Conservation (phyloP, 2,888 invertebrate species). For the Chrysolina oricalcia region DNA sequence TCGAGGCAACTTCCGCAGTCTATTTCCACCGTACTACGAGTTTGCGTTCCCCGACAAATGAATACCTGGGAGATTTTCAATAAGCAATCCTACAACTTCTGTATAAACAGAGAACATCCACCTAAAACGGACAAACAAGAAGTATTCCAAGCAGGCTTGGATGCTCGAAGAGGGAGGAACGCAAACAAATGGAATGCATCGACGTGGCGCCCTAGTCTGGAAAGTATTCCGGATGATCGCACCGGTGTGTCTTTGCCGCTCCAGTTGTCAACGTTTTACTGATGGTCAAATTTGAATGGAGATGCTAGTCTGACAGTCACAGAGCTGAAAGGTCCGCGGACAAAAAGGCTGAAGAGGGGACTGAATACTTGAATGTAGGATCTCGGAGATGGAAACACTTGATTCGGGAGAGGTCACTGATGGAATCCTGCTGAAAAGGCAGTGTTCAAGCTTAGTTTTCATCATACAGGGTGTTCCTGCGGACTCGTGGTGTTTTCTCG, state of each 20-base stretch:
- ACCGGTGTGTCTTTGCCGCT: conserved; percentile 20
- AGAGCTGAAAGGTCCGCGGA: conserved; percentile 7
- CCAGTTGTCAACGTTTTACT: conserved; percentile 15
- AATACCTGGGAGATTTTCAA: conserved; percentile 56
- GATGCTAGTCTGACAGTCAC: background rate
- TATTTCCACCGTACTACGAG: background rate
- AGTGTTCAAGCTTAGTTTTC: background rate
- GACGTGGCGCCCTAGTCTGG: background rate
- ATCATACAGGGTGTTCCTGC: no score
- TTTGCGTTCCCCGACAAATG: conserved; percentile 30
- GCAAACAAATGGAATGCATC: conserved; percentile 32
- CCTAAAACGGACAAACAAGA: conserved; percentile 54
- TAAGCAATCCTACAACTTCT: conserved; percentile 44
- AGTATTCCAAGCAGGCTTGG: conserved; percentile 44
- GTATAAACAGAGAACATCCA: conserved; percentile 49
- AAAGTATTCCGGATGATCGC: conserved; percentile 30
- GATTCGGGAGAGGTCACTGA: background rate
- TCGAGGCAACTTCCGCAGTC: background rate
- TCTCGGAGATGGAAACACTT: conserved; percentile 1
- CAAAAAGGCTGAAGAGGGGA: background rate
- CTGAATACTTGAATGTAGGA: conserved; percentile 1
- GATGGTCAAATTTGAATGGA: conserved; percentile 21
- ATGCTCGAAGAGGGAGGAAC: conserved; percentile 23
- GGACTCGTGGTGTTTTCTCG: no score
- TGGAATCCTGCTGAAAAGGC: background rate